Percentiles rank a stretch among this genome's conserved stretches.
These are phyloP conservation scores for Apocheima hispidaria DNA, from an alignment of 2,888 invertebrate genomes.

Conservation along the genomic window DNA sequence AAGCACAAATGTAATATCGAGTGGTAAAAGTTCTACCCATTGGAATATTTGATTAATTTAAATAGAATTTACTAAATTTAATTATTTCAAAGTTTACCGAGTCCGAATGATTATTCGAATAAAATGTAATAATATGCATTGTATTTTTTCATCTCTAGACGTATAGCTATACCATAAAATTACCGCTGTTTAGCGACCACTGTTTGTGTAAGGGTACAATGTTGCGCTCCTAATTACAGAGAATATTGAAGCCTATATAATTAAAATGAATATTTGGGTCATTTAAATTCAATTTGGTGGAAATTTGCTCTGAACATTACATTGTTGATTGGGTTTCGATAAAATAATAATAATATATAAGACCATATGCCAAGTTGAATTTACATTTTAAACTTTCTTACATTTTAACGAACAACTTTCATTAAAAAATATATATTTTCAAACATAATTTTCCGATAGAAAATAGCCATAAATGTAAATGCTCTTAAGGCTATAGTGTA, in stretches of 20 bases:
- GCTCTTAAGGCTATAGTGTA: too few species aligned
- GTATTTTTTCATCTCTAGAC: background rate
- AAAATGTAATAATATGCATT: background rate
- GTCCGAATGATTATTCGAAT: background rate
- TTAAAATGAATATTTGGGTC: slow-evolving; percentile 1
- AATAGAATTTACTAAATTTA: too few species aligned
- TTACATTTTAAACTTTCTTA: too few species aligned
- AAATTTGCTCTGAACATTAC: background rate
- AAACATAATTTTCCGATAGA: background rate
- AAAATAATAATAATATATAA: background rate
- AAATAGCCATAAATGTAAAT: too few species aligned
- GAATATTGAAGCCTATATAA: slow-evolving; percentile 53
- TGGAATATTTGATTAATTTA: too few species aligned
- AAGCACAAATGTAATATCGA: background rate
- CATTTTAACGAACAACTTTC: too few species aligned
- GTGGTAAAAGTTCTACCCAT: too few species aligned
- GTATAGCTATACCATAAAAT: slow-evolving; percentile 50
- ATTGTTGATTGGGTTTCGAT: background rate
- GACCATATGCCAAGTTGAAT: too few species aligned
- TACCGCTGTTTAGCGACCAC: slow-evolving; percentile 42
- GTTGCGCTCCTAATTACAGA: slow-evolving; percentile 36
- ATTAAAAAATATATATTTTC: too few species aligned
- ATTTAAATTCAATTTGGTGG: slow-evolving; percentile 1
- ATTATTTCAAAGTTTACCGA: background rate
- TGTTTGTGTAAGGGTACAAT: slow-evolving; percentile 47